Percentiles rank a stretch among this genome's conserved stretches.
phyloP scores from a whole-genome alignment of 2,113 vertebrate species.

The Serinus canaria region DNA sequence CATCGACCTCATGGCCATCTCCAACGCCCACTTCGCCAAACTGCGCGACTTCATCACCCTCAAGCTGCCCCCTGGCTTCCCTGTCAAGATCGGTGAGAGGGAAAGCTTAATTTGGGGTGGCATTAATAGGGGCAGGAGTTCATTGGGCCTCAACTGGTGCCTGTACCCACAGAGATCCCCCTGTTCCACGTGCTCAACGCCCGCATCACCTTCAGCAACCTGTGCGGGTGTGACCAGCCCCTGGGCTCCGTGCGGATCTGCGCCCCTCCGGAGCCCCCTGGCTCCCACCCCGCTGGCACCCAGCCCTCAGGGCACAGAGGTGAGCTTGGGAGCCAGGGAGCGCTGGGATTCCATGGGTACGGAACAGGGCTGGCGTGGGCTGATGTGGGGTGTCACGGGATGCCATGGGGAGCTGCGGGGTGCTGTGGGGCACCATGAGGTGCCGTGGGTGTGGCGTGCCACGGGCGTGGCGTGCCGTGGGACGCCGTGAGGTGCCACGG shows the following conservation, averaged over 20 bases:
- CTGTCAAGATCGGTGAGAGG: conserved; percentile 89
- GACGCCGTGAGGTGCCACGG: fast-evolving
- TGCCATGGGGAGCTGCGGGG: fast-evolving
- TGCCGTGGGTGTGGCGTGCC: fast-evolving
- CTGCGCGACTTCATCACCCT: conserved; percentile 94
- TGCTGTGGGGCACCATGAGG: fast-evolving
- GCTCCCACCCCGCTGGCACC: not conserved
- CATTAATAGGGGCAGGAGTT: not conserved
- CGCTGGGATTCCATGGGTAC: fast-evolving
- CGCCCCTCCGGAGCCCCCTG: not conserved
- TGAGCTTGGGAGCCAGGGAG: not conserved
- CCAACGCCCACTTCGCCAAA: conserved; percentile 94
- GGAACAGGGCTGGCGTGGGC: not conserved
- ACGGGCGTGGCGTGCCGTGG: fast-evolving
- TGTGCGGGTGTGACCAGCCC: conserved; percentile 91
- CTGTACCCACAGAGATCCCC: conserved; percentile 83
- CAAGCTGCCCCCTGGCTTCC: conserved; percentile 91
- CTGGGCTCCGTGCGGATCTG: conserved; percentile 76
- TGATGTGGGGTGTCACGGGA: fast-evolving
- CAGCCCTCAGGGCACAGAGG: not conserved
- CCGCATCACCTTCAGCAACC: conserved; percentile 95
- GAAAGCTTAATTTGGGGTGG: fast-evolving
- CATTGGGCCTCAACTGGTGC: fast-evolving
- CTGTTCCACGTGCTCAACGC: conserved; percentile 96
- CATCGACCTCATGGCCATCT: conserved; percentile 98